Conservation (phyloP, 2,888 invertebrate genomes). For the Drosophila mercatorum region DNA sequence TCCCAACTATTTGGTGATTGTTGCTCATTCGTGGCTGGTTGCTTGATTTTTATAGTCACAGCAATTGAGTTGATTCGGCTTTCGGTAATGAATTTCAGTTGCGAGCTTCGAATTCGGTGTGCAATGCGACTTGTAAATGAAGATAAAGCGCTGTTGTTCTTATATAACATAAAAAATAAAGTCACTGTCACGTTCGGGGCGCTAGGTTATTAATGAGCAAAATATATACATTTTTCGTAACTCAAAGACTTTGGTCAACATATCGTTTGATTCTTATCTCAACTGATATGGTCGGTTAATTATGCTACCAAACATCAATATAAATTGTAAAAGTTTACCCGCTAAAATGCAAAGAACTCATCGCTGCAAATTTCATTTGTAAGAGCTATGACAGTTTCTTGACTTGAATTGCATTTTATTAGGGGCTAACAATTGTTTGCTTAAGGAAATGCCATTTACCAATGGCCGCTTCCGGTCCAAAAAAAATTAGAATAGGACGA, state of each 20-base stretch:
- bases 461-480: conserved; percentile 58
- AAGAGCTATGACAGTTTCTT: background rate
- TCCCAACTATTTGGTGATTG: conserved; percentile 48
- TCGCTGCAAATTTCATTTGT: background rate
- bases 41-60: conserved; percentile 56
- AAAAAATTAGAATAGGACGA: background rate
- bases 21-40: conserved; percentile 21
- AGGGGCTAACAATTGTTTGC: conserved; percentile 38
- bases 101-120: conserved; percentile 46
- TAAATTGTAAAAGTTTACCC: background rate
- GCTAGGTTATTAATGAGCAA: background rate
- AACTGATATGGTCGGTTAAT: background rate
- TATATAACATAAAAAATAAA: conserved; percentile 8
- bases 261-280: background rate
- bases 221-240: background rate
- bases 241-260: background rate
- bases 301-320: background rate
- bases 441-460: conserved; percentile 57
- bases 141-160: conserved; percentile 35
- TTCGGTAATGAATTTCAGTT: conserved; percentile 32
- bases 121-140: conserved; percentile 52
- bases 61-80: background rate
- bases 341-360: background rate
- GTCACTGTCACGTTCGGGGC: conserved; percentile 58
- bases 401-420: conserved; percentile 23